phyloP scores from a whole-genome alignment of 2,888 invertebrate species.

The Melipona beecheii region DNA sequence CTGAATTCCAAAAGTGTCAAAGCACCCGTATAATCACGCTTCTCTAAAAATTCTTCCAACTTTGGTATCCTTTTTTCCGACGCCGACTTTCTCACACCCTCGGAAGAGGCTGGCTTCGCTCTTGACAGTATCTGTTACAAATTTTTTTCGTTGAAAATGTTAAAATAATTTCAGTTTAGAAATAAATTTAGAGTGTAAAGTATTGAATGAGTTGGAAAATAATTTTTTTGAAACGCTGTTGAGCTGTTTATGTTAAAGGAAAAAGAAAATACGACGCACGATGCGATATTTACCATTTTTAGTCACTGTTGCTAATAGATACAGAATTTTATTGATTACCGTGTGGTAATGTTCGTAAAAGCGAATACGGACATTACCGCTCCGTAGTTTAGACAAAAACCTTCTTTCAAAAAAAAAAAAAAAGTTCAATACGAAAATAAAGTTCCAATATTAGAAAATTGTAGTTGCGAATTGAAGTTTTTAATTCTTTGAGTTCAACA shows the following conservation, averaged over 20 bases:
- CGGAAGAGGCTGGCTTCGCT: constrained; percentile 90
- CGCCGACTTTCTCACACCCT: constrained; percentile 80
- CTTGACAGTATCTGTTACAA: constrained; percentile 90
- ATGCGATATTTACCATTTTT: constrained; percentile 57
- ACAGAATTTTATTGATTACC: constrained; percentile 45
- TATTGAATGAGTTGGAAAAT: not conserved
- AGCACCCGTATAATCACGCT: constrained; percentile 97
- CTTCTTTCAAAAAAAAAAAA: not conserved
- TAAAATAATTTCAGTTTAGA: not conserved
- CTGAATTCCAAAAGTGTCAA: constrained; percentile 95
- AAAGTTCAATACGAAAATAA: not conserved
- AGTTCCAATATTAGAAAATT: not conserved
- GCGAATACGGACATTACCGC: not conserved
- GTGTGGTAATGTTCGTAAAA: not conserved
- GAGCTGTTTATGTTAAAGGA: not conserved
- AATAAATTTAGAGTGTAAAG: not conserved
- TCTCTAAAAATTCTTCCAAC: constrained; percentile 94
- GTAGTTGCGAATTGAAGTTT: constrained; percentile 1
- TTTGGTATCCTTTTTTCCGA: constrained; percentile 88
- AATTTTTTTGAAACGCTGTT: not conserved
- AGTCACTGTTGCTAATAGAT: constrained; percentile 53
- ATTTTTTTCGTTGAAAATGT: constrained; percentile 2
- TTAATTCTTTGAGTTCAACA: not conserved
- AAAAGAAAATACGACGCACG: constrained; percentile 15
- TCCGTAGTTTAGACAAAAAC: not conserved